phyloP scores from a whole-genome alignment of 1,140 invertebrate genomes.

The Alviniconcha marisindica region DNA sequence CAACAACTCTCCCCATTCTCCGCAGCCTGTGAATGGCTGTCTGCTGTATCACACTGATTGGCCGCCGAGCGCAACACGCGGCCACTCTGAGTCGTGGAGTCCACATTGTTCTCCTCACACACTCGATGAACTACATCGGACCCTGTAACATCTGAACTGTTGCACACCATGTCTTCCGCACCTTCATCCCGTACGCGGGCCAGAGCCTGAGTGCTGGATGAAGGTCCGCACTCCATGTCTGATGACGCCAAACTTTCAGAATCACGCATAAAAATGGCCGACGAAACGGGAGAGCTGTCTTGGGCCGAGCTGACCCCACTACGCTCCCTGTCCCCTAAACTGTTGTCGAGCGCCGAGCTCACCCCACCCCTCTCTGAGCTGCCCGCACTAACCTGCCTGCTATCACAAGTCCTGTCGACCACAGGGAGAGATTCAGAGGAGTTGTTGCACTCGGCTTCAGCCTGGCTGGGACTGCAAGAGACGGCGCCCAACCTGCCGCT shows the following conservation, averaged over 20 bases:
- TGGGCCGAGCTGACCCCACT: conserved; percentile 31
- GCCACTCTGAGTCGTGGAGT: conserved; percentile 33
- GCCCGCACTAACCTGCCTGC: neutral
- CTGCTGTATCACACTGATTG: conserved; percentile 25
- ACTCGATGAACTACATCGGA: neutral
- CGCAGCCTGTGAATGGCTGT: neutral
- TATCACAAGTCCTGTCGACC: neutral
- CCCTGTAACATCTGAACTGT: conserved; percentile 29
- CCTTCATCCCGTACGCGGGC: neutral
- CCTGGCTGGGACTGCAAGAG: conserved; percentile 21
- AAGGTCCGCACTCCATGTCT: conserved; percentile 33
- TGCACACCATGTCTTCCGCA: conserved; percentile 31
- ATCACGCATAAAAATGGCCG: neutral
- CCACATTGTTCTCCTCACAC: conserved; percentile 25
- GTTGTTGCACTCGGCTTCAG: conserved; percentile 7
- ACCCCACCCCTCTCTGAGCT: neutral
- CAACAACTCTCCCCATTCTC: conserved; percentile 35
- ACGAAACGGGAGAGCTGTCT: conserved; percentile 1
- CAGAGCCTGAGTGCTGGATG: conserved; percentile 28
- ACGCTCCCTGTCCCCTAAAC: neutral
- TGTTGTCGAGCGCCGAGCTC: neutral
- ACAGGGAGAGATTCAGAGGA: neutral
- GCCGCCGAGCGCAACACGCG: neutral
- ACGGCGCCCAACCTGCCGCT: neutral
- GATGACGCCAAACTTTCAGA: conserved; percentile 3